phyloP scores from a whole-genome alignment of 1,140 invertebrate genomes.

The Sinonovacula constricta region DNA sequence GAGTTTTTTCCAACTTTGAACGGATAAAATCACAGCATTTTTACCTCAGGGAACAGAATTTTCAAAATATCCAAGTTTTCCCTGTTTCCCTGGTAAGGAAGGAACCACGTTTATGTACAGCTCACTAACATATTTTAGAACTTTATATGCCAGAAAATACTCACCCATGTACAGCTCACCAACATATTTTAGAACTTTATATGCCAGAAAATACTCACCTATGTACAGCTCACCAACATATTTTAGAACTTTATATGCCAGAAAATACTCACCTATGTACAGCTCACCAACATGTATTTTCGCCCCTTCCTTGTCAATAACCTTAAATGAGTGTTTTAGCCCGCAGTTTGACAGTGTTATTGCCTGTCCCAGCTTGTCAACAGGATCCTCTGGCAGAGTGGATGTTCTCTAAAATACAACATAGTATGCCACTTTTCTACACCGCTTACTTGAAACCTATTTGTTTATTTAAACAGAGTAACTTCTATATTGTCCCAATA shows the following conservation, averaged over 20 bases:
- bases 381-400: constrained; percentile 55
- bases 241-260: not conserved
- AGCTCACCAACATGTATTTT: constrained; percentile 57
- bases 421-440: too few relatives aligned
- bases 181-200: constrained; percentile 12
- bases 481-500: too few relatives aligned
- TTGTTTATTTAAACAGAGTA: too few relatives aligned
- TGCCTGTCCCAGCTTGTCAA: constrained; percentile 59
- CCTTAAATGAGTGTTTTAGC: constrained; percentile 57
- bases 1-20: too few relatives aligned
- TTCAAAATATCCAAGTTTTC: too few relatives aligned
- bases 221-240: constrained; percentile 55
- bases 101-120: too few relatives aligned
- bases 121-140: constrained; percentile 48
- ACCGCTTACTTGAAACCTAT: too few relatives aligned
- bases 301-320: constrained; percentile 27
- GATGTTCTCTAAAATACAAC: constrained; percentile 35
- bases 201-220: constrained; percentile 3
- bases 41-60: too few relatives aligned
- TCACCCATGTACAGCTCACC: constrained; percentile 53
- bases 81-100: too few relatives aligned
- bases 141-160: not conserved
- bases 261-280: constrained; percentile 26
- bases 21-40: too few relatives aligned
- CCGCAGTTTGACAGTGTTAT: constrained; percentile 62